Base-by-base conservation (phyloP, 1,140 invertebrate species). In the Theocolax elegans region DNA sequence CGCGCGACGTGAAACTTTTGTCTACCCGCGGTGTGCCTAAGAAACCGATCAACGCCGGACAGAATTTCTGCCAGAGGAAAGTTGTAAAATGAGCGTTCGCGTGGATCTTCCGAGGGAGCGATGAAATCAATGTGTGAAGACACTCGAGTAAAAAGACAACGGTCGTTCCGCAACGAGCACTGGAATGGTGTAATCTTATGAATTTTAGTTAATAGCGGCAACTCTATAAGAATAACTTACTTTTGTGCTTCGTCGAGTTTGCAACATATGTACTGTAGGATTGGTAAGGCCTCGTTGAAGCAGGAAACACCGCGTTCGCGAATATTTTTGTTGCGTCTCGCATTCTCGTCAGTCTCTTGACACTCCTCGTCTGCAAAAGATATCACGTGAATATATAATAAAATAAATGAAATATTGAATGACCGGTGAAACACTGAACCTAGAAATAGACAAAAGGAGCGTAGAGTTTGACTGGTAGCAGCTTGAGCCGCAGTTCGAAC, bases 61-160 rank as follows among this genome's bases (percentile, higher is more conserved):
- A 97, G 74, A 97, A 92, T 75, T 95, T 92, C 81, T 97, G 94
- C 96, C 96, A 95, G 0, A 95, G 83, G 75, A 95, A 95, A 3
- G 93, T 93, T 10, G 92, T 94, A 74, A 95, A 94, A 78, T 95
- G 93, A 10, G 89, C 88, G 81, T 94, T 95, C 4, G 90, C 90
- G 77, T 93, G 92, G 2, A 94, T 93, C 75, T 91, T 90, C 74
- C 92, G 91, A 0, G 93, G 93, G 64, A 96, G 83, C 48, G 94
- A 94, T 7, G 91, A 92, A 67, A 96, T 91, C 29, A 97, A 86
- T 7, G 94, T 95, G 51, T 95, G 88, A 15, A 97, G 87, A 78
- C 94, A 96, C 80, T 97, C 95, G 59, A 97, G 82, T 29, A 96
- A 89, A 79, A 96, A 95, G 6, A 92, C 86, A 8, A 90, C 91